These are phyloP conservation scores for Pocillopora meandrina DNA, from an alignment of 92 coral and sea anemone genomes.

Conservation along the genomic window DNA sequence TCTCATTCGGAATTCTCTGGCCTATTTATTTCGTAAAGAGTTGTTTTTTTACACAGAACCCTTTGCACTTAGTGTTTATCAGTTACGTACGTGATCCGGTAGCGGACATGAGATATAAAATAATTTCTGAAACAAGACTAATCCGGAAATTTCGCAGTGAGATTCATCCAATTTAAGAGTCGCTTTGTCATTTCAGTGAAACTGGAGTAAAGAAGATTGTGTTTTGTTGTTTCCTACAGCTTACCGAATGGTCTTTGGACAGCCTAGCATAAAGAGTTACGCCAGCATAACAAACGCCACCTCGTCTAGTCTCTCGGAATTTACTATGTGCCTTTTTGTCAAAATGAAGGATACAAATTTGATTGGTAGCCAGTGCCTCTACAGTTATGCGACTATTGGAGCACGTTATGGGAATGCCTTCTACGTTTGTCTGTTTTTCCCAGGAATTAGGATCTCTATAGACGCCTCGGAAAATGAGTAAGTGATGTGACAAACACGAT, in stretches of 20 bases:
- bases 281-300: conserved; percentile 1
- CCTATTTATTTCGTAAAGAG: too few species aligned
- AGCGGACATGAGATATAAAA: too few species aligned
- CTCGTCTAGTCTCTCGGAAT: neutral
- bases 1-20: too few species aligned
- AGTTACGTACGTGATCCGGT: too few species aligned
- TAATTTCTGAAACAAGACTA: too few species aligned
- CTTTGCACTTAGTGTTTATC: too few species aligned
- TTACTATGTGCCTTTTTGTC: conserved; percentile 14
- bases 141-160: too few species aligned
- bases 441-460: neutral
- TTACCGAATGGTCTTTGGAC: conserved; percentile 6
- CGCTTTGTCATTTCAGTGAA: too few species aligned
- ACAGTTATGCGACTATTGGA: neutral
- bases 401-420: neutral
- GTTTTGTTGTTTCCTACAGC: neutral
- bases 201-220: too few species aligned
- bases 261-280: neutral
- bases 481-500: neutral
- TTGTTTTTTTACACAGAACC: too few species aligned
- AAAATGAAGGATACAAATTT: neutral
- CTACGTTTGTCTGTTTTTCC: neutral
- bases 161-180: too few species aligned
- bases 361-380: neutral
- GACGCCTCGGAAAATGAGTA: neutral